A percentile compares a stretch with the other conserved stretches of the same genome.
Conservation (phyloP, 2,888 invertebrate species). For the Bugulina stolonifera region DNA sequence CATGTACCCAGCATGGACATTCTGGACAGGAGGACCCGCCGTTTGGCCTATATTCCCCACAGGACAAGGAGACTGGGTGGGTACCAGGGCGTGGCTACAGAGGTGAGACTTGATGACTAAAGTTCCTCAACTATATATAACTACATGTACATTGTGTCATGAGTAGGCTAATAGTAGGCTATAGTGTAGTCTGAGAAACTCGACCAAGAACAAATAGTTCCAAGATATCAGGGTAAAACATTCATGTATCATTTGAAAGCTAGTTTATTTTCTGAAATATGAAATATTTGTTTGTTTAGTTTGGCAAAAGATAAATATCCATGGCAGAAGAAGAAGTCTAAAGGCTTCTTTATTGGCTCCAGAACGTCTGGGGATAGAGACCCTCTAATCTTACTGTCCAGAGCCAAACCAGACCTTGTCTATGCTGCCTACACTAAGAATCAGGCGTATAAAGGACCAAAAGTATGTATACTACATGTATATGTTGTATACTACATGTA, state of each 20-base stretch:
- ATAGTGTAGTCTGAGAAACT: no score
- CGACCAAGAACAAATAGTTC: no score
- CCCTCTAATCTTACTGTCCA: constrained; percentile 68
- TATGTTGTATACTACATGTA: no score
- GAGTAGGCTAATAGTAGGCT: no score
- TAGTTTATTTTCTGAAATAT: no score
- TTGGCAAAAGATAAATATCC: constrained; percentile 62
- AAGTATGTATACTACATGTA: not conserved
- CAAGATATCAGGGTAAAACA: no score
- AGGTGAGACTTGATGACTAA: not conserved
- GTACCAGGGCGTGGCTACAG: constrained; percentile 19
- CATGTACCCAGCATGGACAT: constrained; percentile 89
- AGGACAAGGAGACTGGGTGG: constrained; percentile 84
- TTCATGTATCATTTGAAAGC: no score
- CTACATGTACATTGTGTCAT: no score
- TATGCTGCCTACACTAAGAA: constrained; percentile 95
- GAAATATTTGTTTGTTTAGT: constrained; percentile 28
- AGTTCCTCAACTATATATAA: no score
- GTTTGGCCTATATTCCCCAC: constrained; percentile 80
- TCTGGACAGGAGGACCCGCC: constrained; percentile 97
- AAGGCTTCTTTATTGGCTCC: constrained; percentile 83
- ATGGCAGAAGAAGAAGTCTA: constrained; percentile 69
- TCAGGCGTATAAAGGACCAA: constrained; percentile 79
- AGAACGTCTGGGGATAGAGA: constrained; percentile 87
- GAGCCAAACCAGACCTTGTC: constrained; percentile 63